Conservation (phyloP, 2,888 invertebrate genomes). For the Hypselothyrea guttata region DNA sequence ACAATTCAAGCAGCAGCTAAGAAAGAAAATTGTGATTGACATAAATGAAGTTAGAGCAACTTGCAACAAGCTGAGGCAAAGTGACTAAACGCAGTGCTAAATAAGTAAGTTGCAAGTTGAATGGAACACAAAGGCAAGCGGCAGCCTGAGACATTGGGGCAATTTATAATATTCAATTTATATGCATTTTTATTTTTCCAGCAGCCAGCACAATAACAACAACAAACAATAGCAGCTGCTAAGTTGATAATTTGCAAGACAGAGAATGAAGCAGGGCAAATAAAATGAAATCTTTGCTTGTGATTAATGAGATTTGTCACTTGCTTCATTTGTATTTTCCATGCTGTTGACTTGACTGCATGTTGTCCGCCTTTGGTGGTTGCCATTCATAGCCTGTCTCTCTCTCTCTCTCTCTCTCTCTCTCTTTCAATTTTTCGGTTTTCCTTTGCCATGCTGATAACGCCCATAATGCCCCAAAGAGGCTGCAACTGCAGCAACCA, state of each 20-base stretch:
- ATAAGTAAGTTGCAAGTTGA: constrained; percentile 37
- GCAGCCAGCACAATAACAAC: constrained; percentile 24
- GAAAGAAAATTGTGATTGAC: constrained; percentile 69
- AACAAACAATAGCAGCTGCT: constrained; percentile 57
- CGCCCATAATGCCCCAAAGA: too few species aligned
- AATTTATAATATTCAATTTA: constrained; percentile 80
- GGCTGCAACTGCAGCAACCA: constrained; percentile 46
- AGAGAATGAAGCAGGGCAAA: constrained; percentile 15
- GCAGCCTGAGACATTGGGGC: constrained; percentile 54
- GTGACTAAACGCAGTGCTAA: constrained; percentile 38
- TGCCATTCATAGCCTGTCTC: constrained; percentile 2
- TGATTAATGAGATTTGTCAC: constrained; percentile 79
- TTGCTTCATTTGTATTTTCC: constrained; percentile 73
- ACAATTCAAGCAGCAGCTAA: constrained; percentile 60
- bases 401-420: neutral
- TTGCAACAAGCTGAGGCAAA: constrained; percentile 45
- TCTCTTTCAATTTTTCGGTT: neutral
- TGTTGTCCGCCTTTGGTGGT: too few species aligned
- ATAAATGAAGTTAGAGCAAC: constrained; percentile 77
- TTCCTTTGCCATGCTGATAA: too few species aligned
- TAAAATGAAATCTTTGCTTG: constrained; percentile 59
- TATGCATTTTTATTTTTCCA: constrained; percentile 65
- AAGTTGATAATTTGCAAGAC: constrained; percentile 65
- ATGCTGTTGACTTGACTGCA: constrained; percentile 56
- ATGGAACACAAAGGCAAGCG: constrained; percentile 4